Evolutionary conservation across 2,888 invertebrate species (phyloP), one percentile per base, ranked within the genome.

Genomic region (Drosophila eohydei): DNA sequence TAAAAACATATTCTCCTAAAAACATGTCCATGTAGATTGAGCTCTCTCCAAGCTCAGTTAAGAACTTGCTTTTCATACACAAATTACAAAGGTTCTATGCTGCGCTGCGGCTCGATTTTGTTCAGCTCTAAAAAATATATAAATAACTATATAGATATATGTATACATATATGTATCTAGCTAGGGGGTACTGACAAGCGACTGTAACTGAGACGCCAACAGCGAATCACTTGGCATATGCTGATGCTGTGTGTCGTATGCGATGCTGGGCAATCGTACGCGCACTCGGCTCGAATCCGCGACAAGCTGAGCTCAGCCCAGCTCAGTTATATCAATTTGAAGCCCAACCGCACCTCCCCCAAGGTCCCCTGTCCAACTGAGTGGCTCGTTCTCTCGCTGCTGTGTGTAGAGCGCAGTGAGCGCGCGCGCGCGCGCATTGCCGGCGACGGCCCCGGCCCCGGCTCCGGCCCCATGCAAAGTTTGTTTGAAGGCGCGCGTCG

Each of bases 401-500:
- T 48, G 46, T 36, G 36, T 11, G 34, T 52, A n/a, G 44, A 16
- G 44, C 30, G 14, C 8, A n/a, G n/a, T 51, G 41, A 9, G 43
- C 2, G 50, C 16, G 50, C 32, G 50, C 51, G 50, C 54, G 41
- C 56, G 44, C 61, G 69, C 65, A 50, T 66, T 64, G 44, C 62
- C 62, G 46, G 21, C 21, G 21, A 21, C 21, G 30, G 5, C 5
- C 59, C 57, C 34, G 2, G 8, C 8, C 34, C 8, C 8, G 8
- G 7, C 8, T 2, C 34, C 34, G 46, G 28, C 65, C 65, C 77
- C 71, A 80, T 76, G 77, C 80, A 80, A 79, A 80, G 77, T 74
- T 50, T 57, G 56, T 59, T 50, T 71, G 62, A 58, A 65, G 74
- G 58, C 75, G 78, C 80, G 78, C 73, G 73, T 76, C 86, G 78